Conservation (phyloP, 2,797 vertebrate species). For the Semotilus atromaculatus region DNA sequence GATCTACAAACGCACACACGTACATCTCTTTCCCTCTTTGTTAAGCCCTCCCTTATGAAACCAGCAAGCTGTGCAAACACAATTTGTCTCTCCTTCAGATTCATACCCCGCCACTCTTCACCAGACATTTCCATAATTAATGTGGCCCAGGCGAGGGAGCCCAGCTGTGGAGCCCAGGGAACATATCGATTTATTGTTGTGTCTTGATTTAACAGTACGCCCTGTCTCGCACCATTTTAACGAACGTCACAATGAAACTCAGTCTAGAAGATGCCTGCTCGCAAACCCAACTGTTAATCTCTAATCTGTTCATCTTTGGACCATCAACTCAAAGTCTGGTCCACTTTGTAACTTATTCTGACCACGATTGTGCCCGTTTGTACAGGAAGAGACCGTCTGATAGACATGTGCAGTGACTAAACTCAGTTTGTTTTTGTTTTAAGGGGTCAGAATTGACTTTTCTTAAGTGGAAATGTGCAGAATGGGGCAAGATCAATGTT, state of each 20-base stretch:
- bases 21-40: constrained; percentile 37
- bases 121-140: constrained; percentile 68
- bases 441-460: background rate
- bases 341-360: background rate
- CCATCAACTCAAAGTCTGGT: background rate
- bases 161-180: constrained; percentile 51
- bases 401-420: background rate
- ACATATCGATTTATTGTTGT: constrained; percentile 54
- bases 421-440: background rate
- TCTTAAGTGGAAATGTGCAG: background rate
- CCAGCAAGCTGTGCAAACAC: constrained; percentile 76
- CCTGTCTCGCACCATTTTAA: constrained; percentile 41
- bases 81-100: constrained; percentile 67
- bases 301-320: background rate
- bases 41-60: constrained; percentile 71
- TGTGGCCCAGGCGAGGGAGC: constrained; percentile 40
- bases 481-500: background rate
- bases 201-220: constrained; percentile 41
- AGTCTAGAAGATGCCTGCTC: constrained; percentile 6
- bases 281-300: background rate
- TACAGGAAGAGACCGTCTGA: background rate
- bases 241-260: background rate
- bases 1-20: constrained; percentile 3
- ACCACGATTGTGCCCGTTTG: background rate
- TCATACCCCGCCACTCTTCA: constrained; percentile 65